Conservation (phyloP, 2,113 vertebrate genomes). For the Isurus oxyrinchus region DNA sequence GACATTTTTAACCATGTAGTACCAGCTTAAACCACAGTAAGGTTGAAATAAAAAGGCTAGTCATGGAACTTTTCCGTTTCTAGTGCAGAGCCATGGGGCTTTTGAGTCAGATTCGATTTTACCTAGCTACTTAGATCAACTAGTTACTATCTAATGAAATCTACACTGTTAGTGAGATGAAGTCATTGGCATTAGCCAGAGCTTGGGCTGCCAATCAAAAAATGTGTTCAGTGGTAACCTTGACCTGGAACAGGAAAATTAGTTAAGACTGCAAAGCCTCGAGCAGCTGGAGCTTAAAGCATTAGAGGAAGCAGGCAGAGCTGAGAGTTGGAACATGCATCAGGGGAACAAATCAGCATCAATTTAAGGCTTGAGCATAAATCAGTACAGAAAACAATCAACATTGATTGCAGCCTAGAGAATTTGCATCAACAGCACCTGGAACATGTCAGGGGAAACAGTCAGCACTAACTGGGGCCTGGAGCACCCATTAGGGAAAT, state of each 20-base stretch:
- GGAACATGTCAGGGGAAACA: background rate
- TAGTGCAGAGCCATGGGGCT: background rate
- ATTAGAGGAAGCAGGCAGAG: background rate
- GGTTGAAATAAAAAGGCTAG: background rate
- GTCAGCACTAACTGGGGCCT: background rate
- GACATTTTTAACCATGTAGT: background rate
- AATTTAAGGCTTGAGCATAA: background rate
- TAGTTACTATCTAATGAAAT: background rate
- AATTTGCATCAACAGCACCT: background rate
- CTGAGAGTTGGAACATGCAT: background rate
- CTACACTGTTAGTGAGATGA: background rate
- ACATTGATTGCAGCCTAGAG: background rate
- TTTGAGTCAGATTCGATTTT: background rate
- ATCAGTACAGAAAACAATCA: slow-evolving; percentile 9
- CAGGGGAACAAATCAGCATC: background rate
- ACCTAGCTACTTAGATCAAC: background rate
- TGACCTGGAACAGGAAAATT: background rate
- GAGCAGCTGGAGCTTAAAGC: background rate
- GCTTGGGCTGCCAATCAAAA: background rate
- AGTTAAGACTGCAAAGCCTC: background rate
- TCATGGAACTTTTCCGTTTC: background rate
- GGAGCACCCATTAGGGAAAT: background rate
- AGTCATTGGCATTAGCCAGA: background rate
- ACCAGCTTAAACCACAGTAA: background rate
- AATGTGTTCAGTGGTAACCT: background rate